Evolutionary conservation across 92 coral and sea anemone genomes (phyloP).

Genomic region (Parazoanthus atlanticus): DNA sequence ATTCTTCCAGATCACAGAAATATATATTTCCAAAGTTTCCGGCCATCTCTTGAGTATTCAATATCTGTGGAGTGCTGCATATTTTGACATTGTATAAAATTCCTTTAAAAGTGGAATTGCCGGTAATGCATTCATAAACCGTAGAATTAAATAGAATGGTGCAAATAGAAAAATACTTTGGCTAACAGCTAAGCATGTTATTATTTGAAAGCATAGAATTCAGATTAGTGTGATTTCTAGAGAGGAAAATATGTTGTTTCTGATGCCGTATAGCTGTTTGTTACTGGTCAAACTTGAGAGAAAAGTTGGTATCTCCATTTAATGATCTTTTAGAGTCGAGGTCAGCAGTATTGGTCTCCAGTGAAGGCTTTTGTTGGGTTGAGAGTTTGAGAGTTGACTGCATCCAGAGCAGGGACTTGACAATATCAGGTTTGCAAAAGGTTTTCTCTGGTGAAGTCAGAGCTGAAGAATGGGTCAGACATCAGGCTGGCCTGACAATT

Average conservation of each 20-base stretch:
- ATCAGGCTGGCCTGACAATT: constrained; percentile 5
- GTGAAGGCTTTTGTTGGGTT: no score
- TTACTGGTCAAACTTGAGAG: neutral
- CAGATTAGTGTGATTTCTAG: neutral
- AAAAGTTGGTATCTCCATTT: neutral
- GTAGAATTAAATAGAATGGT: constrained; percentile 9
- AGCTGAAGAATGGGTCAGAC: neutral
- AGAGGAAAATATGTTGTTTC: neutral
- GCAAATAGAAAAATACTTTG: neutral
- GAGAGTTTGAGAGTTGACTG: no score
- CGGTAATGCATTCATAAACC: constrained; percentile 18
- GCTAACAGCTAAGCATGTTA: neutral
- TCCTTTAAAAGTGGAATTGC: neutral
- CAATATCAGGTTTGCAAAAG: neutral
- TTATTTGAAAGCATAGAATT: neutral
- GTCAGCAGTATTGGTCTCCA: no score
- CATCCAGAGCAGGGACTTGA: no score
- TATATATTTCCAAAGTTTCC: constrained; percentile 8
- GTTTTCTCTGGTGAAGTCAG: neutral
- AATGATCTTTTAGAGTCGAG: no score
- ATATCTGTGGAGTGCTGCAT: constrained; percentile 13
- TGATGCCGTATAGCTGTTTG: neutral
- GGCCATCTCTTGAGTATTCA: constrained; percentile 17
- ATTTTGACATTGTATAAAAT: constrained; percentile 12
- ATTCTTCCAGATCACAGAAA: constrained; percentile 1